These are phyloP conservation scores for Cerceris ruficornis DNA, from an alignment of 2,888 invertebrate species.

Conservation along the genomic window DNA sequence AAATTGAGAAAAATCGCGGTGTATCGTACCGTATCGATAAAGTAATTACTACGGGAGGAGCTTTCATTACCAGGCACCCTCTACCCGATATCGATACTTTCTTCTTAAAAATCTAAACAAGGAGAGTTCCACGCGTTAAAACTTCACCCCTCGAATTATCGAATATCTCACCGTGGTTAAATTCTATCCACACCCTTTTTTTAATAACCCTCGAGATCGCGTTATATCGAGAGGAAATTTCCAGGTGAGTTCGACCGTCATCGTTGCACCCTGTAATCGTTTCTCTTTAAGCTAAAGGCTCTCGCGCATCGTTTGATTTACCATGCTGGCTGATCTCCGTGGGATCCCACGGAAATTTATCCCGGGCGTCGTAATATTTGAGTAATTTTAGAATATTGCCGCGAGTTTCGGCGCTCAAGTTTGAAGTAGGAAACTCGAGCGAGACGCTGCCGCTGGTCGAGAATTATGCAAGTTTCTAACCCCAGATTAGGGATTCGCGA, in stretches of 20 bases:
- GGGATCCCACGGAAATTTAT: background rate
- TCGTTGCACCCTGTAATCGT: background rate
- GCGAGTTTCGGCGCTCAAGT: conserved; percentile 55
- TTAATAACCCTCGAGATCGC: too few relatives aligned
- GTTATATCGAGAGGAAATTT: background rate
- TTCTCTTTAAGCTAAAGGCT: background rate
- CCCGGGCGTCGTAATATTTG: conserved; percentile 30
- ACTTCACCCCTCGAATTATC: conserved; percentile 19
- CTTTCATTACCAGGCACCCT: conserved; percentile 73
- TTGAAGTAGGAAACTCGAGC: conserved; percentile 58
- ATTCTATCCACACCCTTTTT: background rate
- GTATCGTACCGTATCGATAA: conserved; percentile 76
- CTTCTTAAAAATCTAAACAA: conserved; percentile 35
- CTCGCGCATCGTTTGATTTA: background rate
- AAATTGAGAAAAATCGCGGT: conserved; percentile 77
- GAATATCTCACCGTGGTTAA: conserved; percentile 10
- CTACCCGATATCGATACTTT: conserved; percentile 47
- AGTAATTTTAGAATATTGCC: conserved; percentile 46
- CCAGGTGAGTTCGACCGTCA: background rate
- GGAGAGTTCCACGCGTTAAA: conserved; percentile 26
- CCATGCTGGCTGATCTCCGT: background rate
- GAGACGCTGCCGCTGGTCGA: conserved; percentile 59
- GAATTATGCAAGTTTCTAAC: conserved; percentile 70
- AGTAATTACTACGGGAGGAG: conserved; percentile 77
- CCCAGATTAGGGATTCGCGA: conserved; percentile 76